Percentiles rank a stretch among this genome's conserved stretches.
Conservation (phyloP, 1,140 invertebrate species). For the Parasteatoda tepidariorum region DNA sequence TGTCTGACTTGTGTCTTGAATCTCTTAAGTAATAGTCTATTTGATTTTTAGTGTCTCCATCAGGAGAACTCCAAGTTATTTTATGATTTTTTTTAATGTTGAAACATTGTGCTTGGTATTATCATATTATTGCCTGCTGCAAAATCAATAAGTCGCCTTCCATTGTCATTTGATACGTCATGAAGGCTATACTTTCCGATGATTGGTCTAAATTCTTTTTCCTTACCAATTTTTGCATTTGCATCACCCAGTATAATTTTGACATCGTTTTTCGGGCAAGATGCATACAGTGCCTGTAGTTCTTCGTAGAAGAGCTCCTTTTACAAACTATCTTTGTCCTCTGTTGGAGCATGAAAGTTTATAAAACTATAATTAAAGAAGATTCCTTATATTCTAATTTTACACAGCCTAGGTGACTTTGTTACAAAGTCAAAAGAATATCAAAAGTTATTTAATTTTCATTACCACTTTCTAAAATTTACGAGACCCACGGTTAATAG, state of each 20-base stretch:
- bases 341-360: neutral
- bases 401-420: too few species aligned
- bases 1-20: neutral
- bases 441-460: too few species aligned
- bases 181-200: neutral
- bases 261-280: neutral
- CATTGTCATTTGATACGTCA: slow-evolving; percentile 2
- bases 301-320: too few species aligned
- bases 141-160: neutral
- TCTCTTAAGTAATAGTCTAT: slow-evolving; percentile 1
- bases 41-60: slow-evolving; percentile 1
- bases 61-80: neutral
- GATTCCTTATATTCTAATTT: neutral
- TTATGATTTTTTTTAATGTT: slow-evolving; percentile 14
- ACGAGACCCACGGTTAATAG: too few species aligned
- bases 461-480: too few species aligned
- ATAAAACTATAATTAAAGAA: too few species aligned
- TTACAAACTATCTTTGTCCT: neutral
- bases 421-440: too few species aligned
- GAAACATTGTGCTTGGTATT: neutral
- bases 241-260: neutral
- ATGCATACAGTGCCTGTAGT: neutral
- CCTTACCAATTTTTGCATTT: too few species aligned
- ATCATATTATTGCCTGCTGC: too few species aligned
- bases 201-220: neutral